Evolutionary conservation across 2,113 vertebrate genomes (phyloP), one percentile per base, ranked within the genome.

Genomic region (Micromys minutus): DNA sequence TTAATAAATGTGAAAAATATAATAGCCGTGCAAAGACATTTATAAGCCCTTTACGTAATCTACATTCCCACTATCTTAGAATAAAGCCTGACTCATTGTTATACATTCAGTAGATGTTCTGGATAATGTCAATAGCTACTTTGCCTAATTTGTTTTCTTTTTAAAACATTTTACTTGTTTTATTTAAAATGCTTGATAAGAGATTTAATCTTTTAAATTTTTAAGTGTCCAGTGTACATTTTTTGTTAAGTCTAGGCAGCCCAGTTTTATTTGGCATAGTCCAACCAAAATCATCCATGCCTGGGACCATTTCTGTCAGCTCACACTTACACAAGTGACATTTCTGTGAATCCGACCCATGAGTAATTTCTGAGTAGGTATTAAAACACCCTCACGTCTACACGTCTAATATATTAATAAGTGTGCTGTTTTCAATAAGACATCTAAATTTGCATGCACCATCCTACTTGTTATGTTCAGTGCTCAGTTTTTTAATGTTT

Each of bases 371-470:
- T 98, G 96, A 96, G 94, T 95, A 98, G 96, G 95, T 97, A 97
- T 97, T 97, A 97, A 98, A 97, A 97, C 95, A 97, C 95, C 89
- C 96, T 97, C 97, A 93, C 0, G 92, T 97, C 98, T 97, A 94
- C 97, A 97, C 98, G 97, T 96, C 95, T 96, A 98, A 98, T 98
- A 95, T 98, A 98, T 98, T 98, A 98, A 98, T 98, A 98, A 98
- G 97, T 98, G 98, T 98, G 97, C 97, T 98, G 96, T 98, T 98
- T 98, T 98, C 98, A 98, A 97, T 98, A 98, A 98, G 98, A 98
- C 97, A 98, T 98, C 98, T 98, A 98, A 98, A 99, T 99, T 98
- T 98, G 98, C 97, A 98, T 98, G 97, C 95, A 97, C 97, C 97
- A 97, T 98, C 98, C 97, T 98, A 98, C 98, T 98, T 98, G 97